Base-by-base conservation (phyloP, 2,113 vertebrate genomes). In the Malurus alboscapulatus region DNA sequence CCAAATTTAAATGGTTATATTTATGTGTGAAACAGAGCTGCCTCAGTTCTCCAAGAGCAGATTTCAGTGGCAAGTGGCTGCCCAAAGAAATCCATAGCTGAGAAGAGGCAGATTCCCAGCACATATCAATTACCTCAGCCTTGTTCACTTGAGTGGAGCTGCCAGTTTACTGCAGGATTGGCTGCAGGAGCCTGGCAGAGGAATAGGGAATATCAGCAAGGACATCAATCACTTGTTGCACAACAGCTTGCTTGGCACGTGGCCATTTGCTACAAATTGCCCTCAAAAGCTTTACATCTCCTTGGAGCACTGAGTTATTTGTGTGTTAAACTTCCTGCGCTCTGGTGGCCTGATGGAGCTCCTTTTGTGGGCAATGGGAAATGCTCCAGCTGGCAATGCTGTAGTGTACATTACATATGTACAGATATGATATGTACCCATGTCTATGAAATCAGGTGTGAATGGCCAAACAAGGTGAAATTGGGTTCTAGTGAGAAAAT, bases 101-200 rank as follows among this genome's bases (percentile, higher is more conserved):
- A 53, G 50, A 61, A 81, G 61, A 61, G 61, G 57, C 80, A 90
- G 80, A n/a, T 78, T 90, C 65, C 53, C 74, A 82, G 91, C 54
- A 65, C 66, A 22, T 62, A 65, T 36, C 53, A 72, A 14, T 92
- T 87, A 66, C 71, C 48, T 69, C 51, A 59, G 47, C 55, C 88
- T 74, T n/a, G 14, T 54, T 62, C 82, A 54, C 82, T 73, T 38
- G 58, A 85, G 53, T 16, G 47, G 44, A 80, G 72, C 90, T 93
- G 83, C 55, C 82, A 51, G 42, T 85, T 93, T 79, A 21, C 58
- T 68, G 61, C 79, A 85, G 82, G 75, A 65, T 73, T 89, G 91
- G 71, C 89, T 87, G 62, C 87, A 71, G 80, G 86, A 75, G 53
- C 32, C 91, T 93, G 92, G 89, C 84, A 93, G 36, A 62, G 83